Evolutionary conservation across 2,888 invertebrate species (phyloP).

Genomic region (Danaus chrysippus): DNA sequence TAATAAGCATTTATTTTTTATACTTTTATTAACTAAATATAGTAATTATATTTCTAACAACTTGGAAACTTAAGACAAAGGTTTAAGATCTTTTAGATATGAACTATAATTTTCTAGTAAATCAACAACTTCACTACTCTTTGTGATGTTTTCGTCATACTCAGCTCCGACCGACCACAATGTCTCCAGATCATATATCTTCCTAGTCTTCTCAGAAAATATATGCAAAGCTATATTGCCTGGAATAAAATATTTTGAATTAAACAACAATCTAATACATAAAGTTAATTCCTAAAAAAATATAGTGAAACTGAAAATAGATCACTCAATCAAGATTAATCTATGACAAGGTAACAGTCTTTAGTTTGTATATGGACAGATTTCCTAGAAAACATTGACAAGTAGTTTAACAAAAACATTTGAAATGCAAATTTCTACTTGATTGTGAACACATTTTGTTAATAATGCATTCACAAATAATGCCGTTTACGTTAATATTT

Average conservation of each 20-base stretch:
- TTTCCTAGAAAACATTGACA: too few relatives aligned
- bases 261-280: not conserved
- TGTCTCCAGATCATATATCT: constrained; percentile 91
- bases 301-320: constrained; percentile 2
- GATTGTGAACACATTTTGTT: too few relatives aligned
- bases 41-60: too few relatives aligned
- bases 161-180: constrained; percentile 93
- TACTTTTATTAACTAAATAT: too few relatives aligned
- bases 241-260: constrained; percentile 57
- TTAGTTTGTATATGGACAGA: too few relatives aligned
- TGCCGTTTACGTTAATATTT: not conserved
- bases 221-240: constrained; percentile 96
- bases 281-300: not conserved
- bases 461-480: not conserved
- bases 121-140: constrained; percentile 80
- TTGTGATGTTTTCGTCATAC: constrained; percentile 85
- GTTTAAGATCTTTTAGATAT: constrained; percentile 81
- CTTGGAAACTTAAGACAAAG: constrained; percentile 58
- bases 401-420: too few relatives aligned
- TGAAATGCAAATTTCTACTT: too few relatives aligned
- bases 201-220: constrained; percentile 84
- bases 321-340: too few relatives aligned
- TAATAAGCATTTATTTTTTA: too few relatives aligned
- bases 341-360: too few relatives aligned
- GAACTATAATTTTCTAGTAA: constrained; percentile 83